These are phyloP conservation scores for Stictonetta naevosa DNA, from an alignment of 2,113 vertebrate species.

Conservation along the genomic window DNA sequence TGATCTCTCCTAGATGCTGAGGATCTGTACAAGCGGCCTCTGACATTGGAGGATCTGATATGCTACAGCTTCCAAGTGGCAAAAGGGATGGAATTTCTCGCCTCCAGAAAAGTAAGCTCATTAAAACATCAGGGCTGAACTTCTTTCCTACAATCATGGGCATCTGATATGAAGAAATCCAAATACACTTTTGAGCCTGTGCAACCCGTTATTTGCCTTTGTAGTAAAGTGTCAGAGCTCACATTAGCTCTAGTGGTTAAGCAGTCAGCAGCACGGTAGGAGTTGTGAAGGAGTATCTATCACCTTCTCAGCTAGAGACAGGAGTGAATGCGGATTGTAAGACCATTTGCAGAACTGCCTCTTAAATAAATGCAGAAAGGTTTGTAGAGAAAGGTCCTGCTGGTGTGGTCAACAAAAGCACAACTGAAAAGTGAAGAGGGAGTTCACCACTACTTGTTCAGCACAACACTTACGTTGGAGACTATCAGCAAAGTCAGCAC, in stretches of 20 bases:
- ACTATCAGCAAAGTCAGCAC: background rate
- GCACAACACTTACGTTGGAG: background rate
- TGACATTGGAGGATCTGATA: conserved; percentile 93
- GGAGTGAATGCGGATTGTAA: background rate
- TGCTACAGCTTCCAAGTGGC: conserved; percentile 97
- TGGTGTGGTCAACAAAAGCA: background rate
- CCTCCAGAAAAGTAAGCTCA: conserved; percentile 89
- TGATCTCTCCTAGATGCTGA: conserved; percentile 83
- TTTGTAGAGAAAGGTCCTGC: background rate
- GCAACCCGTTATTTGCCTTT: background rate
- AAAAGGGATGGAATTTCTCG: conserved; percentile 95
- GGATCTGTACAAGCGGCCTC: conserved; percentile 88
- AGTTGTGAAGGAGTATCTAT: background rate
- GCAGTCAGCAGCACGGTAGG: background rate
- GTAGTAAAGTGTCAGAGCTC: background rate
- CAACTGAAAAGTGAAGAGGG: background rate
- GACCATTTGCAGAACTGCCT: background rate
- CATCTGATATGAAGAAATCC: background rate
- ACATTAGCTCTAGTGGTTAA: background rate
- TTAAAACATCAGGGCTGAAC: background rate
- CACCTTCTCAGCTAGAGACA: background rate
- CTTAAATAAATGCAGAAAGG: background rate
- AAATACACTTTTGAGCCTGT: background rate
- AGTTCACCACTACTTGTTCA: background rate
- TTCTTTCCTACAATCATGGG: background rate